These are phyloP conservation scores for Tiphia femorata DNA, from an alignment of 2,888 invertebrate genomes.

Conservation along the genomic window DNA sequence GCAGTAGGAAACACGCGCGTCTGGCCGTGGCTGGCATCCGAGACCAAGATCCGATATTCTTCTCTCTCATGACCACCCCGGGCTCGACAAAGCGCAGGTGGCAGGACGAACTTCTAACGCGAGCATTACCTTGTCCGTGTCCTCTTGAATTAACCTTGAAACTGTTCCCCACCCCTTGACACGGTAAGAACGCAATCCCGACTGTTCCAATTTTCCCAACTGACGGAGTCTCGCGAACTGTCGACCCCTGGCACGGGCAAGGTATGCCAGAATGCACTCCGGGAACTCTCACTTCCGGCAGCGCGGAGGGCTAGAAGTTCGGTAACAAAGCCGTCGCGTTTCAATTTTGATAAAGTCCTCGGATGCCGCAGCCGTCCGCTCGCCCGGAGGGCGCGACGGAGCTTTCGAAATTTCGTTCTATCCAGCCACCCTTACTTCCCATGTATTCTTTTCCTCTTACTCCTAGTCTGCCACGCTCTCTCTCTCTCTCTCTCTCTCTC, in stretches of 20 bases:
- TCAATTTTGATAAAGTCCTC: slow-evolving; percentile 56
- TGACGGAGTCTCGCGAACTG: too few species aligned
- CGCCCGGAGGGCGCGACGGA: slow-evolving; percentile 26
- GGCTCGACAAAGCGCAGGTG: too few species aligned
- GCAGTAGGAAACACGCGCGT: too few species aligned
- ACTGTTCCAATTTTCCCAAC: slow-evolving; percentile 21
- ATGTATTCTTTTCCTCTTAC: slow-evolving; percentile 17
- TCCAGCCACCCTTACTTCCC: slow-evolving; percentile 5
- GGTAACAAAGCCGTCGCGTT: slow-evolving; percentile 54
- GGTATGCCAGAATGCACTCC: too few species aligned
- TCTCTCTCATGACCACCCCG: too few species aligned
- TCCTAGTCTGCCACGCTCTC: slow-evolving; percentile 7
- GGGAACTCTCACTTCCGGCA: slow-evolving; percentile 31
- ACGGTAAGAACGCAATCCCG: neutral
- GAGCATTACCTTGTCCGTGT: too few species aligned
- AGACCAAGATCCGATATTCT: too few species aligned
- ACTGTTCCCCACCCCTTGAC: slow-evolving; percentile 2
- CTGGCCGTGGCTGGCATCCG: too few species aligned
- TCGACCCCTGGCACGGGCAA: too few species aligned
- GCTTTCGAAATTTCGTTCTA: slow-evolving; percentile 44
- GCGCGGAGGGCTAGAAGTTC: slow-evolving; percentile 34
- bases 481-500: slow-evolving; percentile 19
- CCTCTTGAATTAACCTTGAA: slow-evolving; percentile 21
- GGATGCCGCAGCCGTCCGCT: too few species aligned
- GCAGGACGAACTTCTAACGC: too few species aligned